A percentile compares a stretch with the other conserved stretches of the same genome.
Conservation (phyloP, 2,797 vertebrate genomes). For the Esox lucius region DNA sequence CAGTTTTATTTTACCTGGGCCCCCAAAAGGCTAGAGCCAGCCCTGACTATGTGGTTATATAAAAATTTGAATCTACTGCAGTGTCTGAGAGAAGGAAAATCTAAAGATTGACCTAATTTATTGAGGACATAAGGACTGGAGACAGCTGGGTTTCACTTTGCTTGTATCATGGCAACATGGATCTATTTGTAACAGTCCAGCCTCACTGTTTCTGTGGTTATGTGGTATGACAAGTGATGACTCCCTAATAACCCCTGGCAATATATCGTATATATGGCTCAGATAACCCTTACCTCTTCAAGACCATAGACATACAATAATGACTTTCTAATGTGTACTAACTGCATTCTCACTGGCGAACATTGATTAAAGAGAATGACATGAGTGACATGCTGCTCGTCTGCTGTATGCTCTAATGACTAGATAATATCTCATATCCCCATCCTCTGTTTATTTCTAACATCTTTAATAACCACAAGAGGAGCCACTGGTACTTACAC, state of each 20-base stretch:
- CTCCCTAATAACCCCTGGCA: background rate
- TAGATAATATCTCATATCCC: background rate
- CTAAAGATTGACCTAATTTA: background rate
- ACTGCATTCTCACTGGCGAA: background rate
- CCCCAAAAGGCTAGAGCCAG: no score
- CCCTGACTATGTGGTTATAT: background rate
- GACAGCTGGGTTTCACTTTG: background rate
- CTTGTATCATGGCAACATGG: slow-evolving; percentile 7
- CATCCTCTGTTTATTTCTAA: background rate
- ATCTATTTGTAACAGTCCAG: background rate
- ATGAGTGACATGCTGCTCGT: background rate
- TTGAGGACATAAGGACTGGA: background rate
- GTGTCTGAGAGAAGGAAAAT: background rate
- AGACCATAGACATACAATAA: background rate
- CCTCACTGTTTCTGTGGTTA: background rate
- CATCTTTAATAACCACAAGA: background rate
- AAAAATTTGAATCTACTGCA: background rate
- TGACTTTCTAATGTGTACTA: background rate
- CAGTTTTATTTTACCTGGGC: no score
- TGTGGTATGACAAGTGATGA: background rate
- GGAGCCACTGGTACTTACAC: background rate
- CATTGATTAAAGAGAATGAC: background rate
- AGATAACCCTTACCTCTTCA: background rate
- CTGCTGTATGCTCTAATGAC: slow-evolving; percentile 1
- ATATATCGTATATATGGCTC: no score